Conservation (phyloP, 2,888 invertebrate species). For the Theodoxus fluviatilis region DNA sequence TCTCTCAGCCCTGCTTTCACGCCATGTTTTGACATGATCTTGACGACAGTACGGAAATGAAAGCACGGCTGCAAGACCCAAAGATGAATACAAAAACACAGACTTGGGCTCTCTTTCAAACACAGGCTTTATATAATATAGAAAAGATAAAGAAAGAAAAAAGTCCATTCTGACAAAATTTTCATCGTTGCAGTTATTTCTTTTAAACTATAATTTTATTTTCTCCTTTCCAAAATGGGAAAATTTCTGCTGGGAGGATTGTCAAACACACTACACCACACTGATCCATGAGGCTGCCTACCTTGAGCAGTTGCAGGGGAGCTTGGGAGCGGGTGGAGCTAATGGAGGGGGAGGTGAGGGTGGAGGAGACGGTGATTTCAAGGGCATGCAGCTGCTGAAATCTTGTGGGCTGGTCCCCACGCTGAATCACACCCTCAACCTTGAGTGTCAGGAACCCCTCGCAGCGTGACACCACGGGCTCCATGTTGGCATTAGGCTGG, state of each 20-base stretch:
- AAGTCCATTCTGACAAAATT: background rate
- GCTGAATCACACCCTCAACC: constrained; percentile 88
- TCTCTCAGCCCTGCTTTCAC: too few species aligned
- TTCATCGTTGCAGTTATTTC: background rate
- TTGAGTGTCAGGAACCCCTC: constrained; percentile 86
- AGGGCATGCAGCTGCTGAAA: constrained; percentile 78
- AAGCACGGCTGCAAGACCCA: too few species aligned
- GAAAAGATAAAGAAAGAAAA: too few species aligned
- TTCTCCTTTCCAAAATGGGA: too few species aligned
- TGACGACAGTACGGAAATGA: too few species aligned
- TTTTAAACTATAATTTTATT: background rate
- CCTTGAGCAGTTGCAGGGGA: too few species aligned
- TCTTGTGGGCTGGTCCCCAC: constrained; percentile 70
- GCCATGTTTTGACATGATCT: too few species aligned
- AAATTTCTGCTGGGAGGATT: too few species aligned
- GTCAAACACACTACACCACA: background rate
- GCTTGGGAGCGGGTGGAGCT: constrained; percentile 44
- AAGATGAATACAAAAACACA: too few species aligned
- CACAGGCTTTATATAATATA: too few species aligned
- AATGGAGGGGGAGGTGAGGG: constrained; percentile 62
- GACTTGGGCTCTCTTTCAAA: too few species aligned
- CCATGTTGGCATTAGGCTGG: constrained; percentile 80
- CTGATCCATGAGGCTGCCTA: too few species aligned
- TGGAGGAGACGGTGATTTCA: constrained; percentile 76
- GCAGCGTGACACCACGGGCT: constrained; percentile 83